Evolutionary conservation across 2,797 vertebrate genomes (phyloP).

Genomic region (Lithobates sylvaticus): DNA sequence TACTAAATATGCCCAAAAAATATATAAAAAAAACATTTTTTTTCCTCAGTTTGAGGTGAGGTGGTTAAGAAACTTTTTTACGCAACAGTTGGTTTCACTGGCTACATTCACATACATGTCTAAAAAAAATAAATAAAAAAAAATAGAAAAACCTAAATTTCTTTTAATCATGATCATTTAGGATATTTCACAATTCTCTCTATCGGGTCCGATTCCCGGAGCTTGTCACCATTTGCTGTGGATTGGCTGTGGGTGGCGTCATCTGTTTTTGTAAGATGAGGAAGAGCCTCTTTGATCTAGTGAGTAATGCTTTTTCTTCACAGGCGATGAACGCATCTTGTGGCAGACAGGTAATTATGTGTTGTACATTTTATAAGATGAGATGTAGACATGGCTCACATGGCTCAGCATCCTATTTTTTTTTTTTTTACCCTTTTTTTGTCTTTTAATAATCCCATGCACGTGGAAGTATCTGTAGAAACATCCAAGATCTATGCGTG

Average conservation of each 20-base stretch:
- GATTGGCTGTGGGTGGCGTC: constrained; percentile 44
- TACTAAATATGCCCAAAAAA: no score
- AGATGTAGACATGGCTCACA: constrained; percentile 18
- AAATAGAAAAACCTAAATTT: no score
- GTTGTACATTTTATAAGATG: constrained; percentile 52
- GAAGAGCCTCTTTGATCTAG: constrained; percentile 35
- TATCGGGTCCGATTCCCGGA: constrained; percentile 8
- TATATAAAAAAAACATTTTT: no score
- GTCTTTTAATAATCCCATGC: constrained; percentile 22
- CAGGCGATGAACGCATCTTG: constrained; percentile 45
- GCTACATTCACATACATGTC: no score
- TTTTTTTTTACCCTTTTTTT: not conserved
- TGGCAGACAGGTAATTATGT: constrained; percentile 62
- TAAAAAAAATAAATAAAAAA: no score
- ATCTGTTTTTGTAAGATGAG: constrained; percentile 46
- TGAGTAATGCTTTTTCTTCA: constrained; percentile 49
- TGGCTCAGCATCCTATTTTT: not conserved
- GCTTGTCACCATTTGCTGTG: constrained; percentile 13
- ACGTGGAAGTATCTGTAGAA: not conserved
- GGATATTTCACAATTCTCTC: no score
- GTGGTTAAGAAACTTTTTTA: no score
- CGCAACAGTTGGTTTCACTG: no score
- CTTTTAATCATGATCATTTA: no score
- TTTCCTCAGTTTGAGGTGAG: no score
- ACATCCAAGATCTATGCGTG: constrained; percentile 2